Evolutionary conservation across 92 coral and sea anemone genomes (phyloP).

Genomic region (Isaurus tuberculatus): DNA sequence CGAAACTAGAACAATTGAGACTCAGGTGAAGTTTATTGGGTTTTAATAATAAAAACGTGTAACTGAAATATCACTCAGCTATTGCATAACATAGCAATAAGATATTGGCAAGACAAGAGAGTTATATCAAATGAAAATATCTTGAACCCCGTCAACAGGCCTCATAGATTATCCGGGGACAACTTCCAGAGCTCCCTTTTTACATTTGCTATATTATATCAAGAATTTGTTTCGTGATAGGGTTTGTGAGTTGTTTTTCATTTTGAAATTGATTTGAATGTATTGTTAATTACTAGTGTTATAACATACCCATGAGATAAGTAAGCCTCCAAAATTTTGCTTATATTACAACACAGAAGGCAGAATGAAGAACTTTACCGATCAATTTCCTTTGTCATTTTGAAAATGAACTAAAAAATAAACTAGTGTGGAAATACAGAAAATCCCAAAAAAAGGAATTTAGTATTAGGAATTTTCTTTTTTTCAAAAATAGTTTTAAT

Average conservation of each 20-base stretch:
- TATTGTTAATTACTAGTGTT: not conserved
- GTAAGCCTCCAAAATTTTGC: not conserved
- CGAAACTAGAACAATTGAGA: no score
- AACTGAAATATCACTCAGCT: no score
- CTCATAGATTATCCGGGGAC: not conserved
- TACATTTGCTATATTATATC: not conserved
- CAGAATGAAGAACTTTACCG: not conserved
- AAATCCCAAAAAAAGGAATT: not conserved
- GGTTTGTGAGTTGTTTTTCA: not conserved
- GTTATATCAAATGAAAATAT: no score
- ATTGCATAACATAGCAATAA: no score
- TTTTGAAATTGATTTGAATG: not conserved
- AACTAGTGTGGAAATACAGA: not conserved
- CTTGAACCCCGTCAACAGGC: not conserved
- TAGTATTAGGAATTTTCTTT: not conserved
- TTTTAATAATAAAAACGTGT: no score
- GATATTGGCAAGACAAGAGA: no score
- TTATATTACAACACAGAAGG: not conserved
- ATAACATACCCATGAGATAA: not conserved
- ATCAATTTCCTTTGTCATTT: not conserved
- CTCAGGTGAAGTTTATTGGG: no score
- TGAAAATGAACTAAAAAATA: not conserved
- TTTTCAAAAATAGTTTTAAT: no score
- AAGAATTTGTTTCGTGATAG: not conserved
- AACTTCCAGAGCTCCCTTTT: slow-evolving; percentile 9